Percentiles rank a stretch among this genome's conserved stretches.
Evolutionary conservation across 1,140 invertebrate species (phyloP).

Genomic region (Heliconius hewitsoni): DNA sequence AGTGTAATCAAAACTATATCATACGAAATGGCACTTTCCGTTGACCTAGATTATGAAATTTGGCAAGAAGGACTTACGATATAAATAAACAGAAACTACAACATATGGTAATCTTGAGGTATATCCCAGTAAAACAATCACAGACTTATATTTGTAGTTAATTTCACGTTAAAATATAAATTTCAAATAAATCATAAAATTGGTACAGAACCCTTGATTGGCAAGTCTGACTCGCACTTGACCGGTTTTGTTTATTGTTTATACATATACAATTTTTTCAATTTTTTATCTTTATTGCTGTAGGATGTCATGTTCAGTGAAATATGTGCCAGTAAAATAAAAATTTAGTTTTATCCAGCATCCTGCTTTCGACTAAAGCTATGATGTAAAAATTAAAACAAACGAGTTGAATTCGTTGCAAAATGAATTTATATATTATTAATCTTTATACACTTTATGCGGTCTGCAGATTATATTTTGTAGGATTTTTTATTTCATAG

Average conservation of each 20-base stretch:
- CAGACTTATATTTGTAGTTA: too few relatives aligned
- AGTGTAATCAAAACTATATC: too few relatives aligned
- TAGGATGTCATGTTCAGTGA: neutral
- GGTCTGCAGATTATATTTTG: neutral
- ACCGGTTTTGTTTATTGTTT: neutral
- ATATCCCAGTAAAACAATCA: too few relatives aligned
- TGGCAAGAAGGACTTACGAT: too few relatives aligned
- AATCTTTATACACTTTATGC: neutral
- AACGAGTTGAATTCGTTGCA: neutral
- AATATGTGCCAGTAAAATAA: slow-evolving; percentile 12
- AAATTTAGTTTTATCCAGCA: slow-evolving; percentile 1
- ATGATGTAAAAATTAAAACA: slow-evolving; percentile 2
- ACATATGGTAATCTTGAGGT: too few relatives aligned
- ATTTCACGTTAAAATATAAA: too few relatives aligned
- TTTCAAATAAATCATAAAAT: too few relatives aligned
- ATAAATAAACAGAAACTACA: too few relatives aligned
- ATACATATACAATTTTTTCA: neutral
- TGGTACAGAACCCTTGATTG: too few relatives aligned
- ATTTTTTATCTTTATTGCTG: slow-evolving; percentile 11
- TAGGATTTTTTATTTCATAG: neutral
- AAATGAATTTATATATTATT: neutral
- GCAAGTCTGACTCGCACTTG: too few relatives aligned
- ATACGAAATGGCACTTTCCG: too few relatives aligned
- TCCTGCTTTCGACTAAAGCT: neutral
- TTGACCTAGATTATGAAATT: too few relatives aligned